Evolutionary conservation across 2,113 vertebrate genomes (phyloP).

Genomic region (Emydura subglobosa): DNA sequence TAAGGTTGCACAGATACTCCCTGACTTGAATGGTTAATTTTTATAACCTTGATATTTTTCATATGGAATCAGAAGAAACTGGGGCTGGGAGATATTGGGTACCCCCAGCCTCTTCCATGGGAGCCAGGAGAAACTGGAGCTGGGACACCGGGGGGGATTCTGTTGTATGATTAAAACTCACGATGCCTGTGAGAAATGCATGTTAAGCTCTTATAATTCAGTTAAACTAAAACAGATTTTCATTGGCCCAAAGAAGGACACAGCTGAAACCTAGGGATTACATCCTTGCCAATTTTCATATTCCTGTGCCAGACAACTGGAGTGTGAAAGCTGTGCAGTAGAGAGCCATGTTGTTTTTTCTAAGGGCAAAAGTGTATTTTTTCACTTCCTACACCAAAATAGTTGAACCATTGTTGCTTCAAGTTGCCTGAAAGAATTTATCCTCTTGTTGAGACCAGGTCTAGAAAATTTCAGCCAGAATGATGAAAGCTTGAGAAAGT

Average conservation of each 20-base stretch:
- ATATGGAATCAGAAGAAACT: not conserved
- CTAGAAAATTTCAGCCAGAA: not conserved
- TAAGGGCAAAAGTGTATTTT: not conserved
- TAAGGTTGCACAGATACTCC: not conserved
- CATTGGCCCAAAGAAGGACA: not conserved
- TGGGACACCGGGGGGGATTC: not conserved
- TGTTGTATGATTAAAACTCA: not conserved
- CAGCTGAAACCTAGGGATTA: accelerated
- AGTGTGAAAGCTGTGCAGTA: not conserved
- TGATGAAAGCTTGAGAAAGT: not conserved
- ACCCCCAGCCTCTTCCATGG: not conserved
- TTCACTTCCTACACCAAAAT: not conserved
- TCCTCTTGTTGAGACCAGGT: not conserved
- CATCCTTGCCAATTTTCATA: not conserved
- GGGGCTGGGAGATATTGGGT: not conserved
- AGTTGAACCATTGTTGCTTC: not conserved
- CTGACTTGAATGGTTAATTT: not conserved
- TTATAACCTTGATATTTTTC: not conserved
- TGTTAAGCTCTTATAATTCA: not conserved
- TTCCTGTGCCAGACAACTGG: not conserved
- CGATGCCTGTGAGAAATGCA: not conserved
- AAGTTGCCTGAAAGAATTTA: not conserved
- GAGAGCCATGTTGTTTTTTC: not conserved
- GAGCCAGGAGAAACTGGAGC: not conserved
- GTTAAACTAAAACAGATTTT: not conserved